Conservation (phyloP, 2,888 invertebrate genomes). For the Eristalinus aeneus region DNA sequence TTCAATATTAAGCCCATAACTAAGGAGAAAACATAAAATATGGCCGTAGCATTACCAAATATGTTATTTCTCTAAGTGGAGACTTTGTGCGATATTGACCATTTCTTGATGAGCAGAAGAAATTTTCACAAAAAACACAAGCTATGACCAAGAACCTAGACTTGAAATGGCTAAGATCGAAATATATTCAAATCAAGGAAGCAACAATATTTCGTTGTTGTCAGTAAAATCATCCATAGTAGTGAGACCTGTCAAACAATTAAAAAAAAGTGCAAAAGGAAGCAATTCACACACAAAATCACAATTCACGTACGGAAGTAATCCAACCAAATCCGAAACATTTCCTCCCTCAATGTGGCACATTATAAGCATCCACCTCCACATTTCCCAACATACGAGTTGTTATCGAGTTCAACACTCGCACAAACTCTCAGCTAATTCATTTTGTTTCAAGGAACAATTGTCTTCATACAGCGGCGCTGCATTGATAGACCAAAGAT, state of each 20-base stretch:
- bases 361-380: slow-evolving; percentile 22
- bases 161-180: too few species aligned
- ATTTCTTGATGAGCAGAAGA: too few species aligned
- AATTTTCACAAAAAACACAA: too few species aligned
- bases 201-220: too few species aligned
- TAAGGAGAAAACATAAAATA: too few species aligned
- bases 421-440: slow-evolving; percentile 17
- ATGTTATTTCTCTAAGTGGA: too few species aligned
- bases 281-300: too few species aligned
- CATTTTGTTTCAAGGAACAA: not conserved
- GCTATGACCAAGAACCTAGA: too few species aligned
- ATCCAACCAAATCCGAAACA: not conserved
- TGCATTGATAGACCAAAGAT: slow-evolving; percentile 4
- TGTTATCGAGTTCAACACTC: slow-evolving; percentile 31
- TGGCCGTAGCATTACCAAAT: too few species aligned
- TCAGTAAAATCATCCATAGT: not conserved
- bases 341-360: not conserved
- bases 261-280: not conserved
- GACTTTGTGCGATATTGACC: too few species aligned
- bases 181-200: too few species aligned
- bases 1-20: too few species aligned
- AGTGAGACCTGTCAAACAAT: not conserved
- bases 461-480: not conserved
- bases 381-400: slow-evolving; percentile 29
- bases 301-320: not conserved